A percentile compares a stretch with the other conserved stretches of the same genome.
phyloP scores from a whole-genome alignment of 2,888 invertebrate species.

The Cremastinae sp. region DNA sequence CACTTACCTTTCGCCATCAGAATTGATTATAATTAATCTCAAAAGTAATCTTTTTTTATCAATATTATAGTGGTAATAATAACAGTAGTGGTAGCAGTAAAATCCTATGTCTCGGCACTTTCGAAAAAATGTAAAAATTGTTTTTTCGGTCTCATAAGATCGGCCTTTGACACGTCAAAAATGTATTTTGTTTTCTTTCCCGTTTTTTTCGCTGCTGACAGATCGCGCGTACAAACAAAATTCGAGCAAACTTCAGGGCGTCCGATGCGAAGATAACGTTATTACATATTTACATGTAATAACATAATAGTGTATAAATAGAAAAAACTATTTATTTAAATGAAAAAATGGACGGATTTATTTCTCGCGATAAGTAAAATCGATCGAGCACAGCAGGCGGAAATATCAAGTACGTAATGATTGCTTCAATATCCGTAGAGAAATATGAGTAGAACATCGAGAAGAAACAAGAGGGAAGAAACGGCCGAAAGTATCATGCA shows the following conservation, averaged over 20 bases:
- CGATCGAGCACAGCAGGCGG: background rate
- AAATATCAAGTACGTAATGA: background rate
- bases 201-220: constrained; percentile 29
- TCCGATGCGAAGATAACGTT: background rate
- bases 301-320: background rate
- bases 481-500: constrained; percentile 61
- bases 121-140: constrained; percentile 36
- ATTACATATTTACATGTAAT: too few relatives aligned
- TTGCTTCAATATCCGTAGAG: constrained; percentile 68
- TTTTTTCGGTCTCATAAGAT: constrained; percentile 9
- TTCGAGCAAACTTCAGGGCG: constrained; percentile 19
- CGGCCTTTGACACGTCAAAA: constrained; percentile 32
- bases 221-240: constrained; percentile 21
- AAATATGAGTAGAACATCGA: constrained; percentile 69
- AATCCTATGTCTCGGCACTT: too few relatives aligned
- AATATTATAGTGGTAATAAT: constrained; percentile 14
- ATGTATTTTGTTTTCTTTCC: constrained; percentile 36
- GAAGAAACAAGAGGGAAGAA: constrained; percentile 65
- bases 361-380: background rate
- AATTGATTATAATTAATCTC: constrained; percentile 12
- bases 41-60: background rate
- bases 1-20: constrained; percentile 50
- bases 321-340: background rate
- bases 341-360: background rate
- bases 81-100: too few relatives aligned